Evolutionary conservation across 1,140 invertebrate genomes (phyloP), one percentile per base, ranked within the genome.

Genomic region (Eumeta japonica): DNA sequence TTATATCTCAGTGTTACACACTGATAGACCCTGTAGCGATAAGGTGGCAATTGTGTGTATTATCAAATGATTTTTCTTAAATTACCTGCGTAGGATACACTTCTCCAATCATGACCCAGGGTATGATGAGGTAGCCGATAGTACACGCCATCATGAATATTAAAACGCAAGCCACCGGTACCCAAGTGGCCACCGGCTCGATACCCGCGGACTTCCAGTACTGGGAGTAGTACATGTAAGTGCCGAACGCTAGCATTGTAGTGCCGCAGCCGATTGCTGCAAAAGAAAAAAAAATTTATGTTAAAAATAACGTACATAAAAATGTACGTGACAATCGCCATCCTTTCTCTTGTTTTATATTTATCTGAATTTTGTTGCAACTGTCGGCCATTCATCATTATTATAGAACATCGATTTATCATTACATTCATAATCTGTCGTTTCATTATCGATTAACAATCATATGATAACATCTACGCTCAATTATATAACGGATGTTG

Each of bases 81-180:
- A 19, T 35, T 43, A 77, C 75, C 66, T 76, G 75, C 5, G 73
- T 76, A 1, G 83, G 83, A 58, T 84, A 85, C 4, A 86, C 80
- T 57, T 86, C 84, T 2, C 84, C 84, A 39, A 87, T 86, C 83
- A 87, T 86, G 1, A 87, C 76, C 83, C 84, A 86, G 0, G 85
- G 85, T 3, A 87, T 79, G 10, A 86, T 83, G 9, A 86, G 53
- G 43, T 84, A 87, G 1, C 85, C 85, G 12, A 86, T 55, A 0
- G 83, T 85, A 28, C 83, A 86, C 3, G 79, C 72, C 10, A 84
- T 66, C 0, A 77, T 84, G 50, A 85, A 87, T 0, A 78, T 41
- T 43, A 81, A 83, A 37, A 87, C 81, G 39, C 78, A 79, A 2
- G 78, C 53, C 0, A 85, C 71, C 0, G 85, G 84, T 5, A 86